phyloP scores from a whole-genome alignment of 2,113 vertebrate genomes.

The Eptatretus burgeri region DNA sequence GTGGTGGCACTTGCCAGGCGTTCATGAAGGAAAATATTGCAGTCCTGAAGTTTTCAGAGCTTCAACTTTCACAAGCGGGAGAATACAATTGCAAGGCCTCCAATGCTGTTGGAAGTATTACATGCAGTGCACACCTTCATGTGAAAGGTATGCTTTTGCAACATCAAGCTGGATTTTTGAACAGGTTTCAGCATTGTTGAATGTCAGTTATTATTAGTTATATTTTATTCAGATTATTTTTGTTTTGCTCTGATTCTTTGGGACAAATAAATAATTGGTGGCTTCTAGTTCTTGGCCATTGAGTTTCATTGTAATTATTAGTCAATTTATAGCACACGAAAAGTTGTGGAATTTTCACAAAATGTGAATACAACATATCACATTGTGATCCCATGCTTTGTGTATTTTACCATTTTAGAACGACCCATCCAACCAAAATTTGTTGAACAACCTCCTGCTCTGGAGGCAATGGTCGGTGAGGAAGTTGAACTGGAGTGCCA shows the following conservation, averaged over 20 bases:
- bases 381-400: no score
- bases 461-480: neutral
- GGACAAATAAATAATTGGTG: no score
- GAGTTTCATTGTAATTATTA: no score
- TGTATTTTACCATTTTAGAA: conserved; percentile 27
- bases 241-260: no score
- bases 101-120: conserved; percentile 57
- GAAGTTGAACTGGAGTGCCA: conserved; percentile 4
- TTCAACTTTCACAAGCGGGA: conserved; percentile 29
- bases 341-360: no score
- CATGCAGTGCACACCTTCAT: conserved; percentile 56
- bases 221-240: no score
- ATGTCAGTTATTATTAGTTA: no score
- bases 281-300: neutral
- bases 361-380: no score
- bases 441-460: neutral
- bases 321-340: no score
- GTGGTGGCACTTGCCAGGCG: conserved; percentile 32
- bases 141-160: conserved; percentile 41
- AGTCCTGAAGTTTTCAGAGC: conserved; percentile 35
- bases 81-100: conserved; percentile 53
- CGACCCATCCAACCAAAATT: conserved; percentile 21
- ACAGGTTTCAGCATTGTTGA: no score
- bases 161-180: no score
- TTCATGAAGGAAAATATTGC: conserved; percentile 50